Evolutionary conservation across 1,140 invertebrate species (phyloP).

Genomic region (Lanistes nyassanus): DNA sequence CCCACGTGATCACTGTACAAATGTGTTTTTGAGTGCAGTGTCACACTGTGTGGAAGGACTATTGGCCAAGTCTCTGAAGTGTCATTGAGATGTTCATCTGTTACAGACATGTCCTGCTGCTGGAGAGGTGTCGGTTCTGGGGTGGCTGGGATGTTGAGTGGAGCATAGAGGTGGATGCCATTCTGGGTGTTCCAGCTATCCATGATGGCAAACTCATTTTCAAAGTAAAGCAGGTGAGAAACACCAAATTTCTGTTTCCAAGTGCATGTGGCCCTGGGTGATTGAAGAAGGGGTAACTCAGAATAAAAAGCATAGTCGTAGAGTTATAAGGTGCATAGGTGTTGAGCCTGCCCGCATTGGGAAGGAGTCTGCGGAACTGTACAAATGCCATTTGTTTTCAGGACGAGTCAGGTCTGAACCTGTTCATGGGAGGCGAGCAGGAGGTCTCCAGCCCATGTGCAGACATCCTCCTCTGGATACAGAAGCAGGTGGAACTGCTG

Average conservation of each 20-base stretch:
- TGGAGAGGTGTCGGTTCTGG: constrained; percentile 78
- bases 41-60: too few relatives aligned
- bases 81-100: too few relatives aligned
- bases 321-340: too few relatives aligned
- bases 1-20: too few relatives aligned
- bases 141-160: constrained; percentile 82
- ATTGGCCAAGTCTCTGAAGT: too few relatives aligned
- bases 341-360: too few relatives aligned
- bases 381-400: constrained; percentile 35
- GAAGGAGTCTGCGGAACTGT: too few relatives aligned
- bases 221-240: constrained; percentile 77
- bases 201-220: constrained; percentile 76
- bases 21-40: too few relatives aligned
- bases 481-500: constrained; percentile 78
- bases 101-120: constrained; percentile 78
- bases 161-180: constrained; percentile 77
- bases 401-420: constrained; percentile 63
- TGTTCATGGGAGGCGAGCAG: constrained; percentile 72
- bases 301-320: too few relatives aligned
- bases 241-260: too few relatives aligned
- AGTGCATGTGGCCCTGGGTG: background rate
- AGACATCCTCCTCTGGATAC: constrained; percentile 76
- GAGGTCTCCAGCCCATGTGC: constrained; percentile 74
- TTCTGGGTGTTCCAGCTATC: constrained; percentile 77
- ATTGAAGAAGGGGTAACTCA: background rate